Evolutionary conservation across 1,140 invertebrate species (phyloP).

Genomic region (Leptopilina boulardi): DNA sequence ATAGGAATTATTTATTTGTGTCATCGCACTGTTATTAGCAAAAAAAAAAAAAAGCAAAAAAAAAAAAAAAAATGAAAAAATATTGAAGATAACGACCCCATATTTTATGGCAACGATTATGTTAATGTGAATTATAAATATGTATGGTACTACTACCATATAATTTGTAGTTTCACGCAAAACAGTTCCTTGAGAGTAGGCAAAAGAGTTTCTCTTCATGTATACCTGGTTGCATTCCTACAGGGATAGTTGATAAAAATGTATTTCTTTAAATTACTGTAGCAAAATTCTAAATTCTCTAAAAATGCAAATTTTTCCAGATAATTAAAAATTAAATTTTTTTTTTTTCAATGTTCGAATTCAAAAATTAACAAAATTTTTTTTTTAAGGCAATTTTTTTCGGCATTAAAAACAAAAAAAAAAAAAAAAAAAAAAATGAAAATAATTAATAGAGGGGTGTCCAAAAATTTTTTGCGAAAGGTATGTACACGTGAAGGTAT

Average conservation of each 20-base stretch:
- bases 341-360: no score
- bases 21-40: not conserved
- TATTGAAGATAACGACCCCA: constrained; percentile 8
- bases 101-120: not conserved
- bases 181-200: not conserved
- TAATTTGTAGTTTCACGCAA: not conserved
- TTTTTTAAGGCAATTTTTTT: no score
- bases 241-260: not conserved
- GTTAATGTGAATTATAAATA: not conserved
- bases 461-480: not conserved
- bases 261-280: no score
- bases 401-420: not conserved
- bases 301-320: no score
- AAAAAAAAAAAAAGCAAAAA: not conserved
- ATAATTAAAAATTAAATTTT: no score
- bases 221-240: not conserved
- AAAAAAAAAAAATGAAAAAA: not conserved
- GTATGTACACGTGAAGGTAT: constrained; percentile 4
- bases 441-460: constrained; percentile 1
- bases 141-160: not conserved
- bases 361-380: no score
- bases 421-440: no score
- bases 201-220: not conserved
- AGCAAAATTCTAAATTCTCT: no score
- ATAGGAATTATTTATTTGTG: not conserved